Conservation (phyloP, 2,888 invertebrate species). For the Eupithecia subumbrata region DNA sequence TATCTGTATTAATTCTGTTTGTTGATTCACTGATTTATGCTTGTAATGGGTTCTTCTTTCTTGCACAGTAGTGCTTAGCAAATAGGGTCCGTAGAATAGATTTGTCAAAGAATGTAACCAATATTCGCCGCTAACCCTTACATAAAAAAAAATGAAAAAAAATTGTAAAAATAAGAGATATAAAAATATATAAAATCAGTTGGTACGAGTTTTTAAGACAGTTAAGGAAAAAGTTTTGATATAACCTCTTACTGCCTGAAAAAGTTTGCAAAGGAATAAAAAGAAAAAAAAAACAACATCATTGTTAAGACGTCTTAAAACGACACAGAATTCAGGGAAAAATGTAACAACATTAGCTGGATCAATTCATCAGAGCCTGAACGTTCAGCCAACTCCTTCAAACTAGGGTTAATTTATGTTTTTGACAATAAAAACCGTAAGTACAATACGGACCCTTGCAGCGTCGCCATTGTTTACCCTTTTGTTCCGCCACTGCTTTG, state of each 20-base stretch:
- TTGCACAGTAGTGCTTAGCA: not conserved
- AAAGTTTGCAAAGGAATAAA: not conserved
- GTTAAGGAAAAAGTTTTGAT: not conserved
- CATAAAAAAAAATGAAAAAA: too few species aligned
- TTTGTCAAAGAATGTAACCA: not conserved
- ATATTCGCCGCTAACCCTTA: not conserved
- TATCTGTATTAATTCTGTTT: not conserved
- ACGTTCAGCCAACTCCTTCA: constrained; percentile 28
- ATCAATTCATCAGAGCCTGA: constrained; percentile 19
- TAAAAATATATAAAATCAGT: not conserved
- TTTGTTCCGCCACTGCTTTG: constrained; percentile 59
- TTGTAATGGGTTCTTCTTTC: not conserved
- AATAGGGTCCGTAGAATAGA: not conserved
- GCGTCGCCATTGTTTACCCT: constrained; percentile 51
- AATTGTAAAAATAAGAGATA: too few species aligned
- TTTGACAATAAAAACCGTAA: constrained; percentile 36
- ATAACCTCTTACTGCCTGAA: not conserved
- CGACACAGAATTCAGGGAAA: not conserved
- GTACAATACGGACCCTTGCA: constrained; percentile 38
- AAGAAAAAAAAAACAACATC: not conserved
- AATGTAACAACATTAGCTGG: constrained; percentile 3
- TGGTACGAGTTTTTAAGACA: not conserved
- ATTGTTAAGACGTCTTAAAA: not conserved
- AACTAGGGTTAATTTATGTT: constrained; percentile 37
- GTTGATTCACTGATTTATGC: not conserved